Base-by-base conservation (phyloP, 2,888 invertebrate genomes). In the Orgyia antiqua region DNA sequence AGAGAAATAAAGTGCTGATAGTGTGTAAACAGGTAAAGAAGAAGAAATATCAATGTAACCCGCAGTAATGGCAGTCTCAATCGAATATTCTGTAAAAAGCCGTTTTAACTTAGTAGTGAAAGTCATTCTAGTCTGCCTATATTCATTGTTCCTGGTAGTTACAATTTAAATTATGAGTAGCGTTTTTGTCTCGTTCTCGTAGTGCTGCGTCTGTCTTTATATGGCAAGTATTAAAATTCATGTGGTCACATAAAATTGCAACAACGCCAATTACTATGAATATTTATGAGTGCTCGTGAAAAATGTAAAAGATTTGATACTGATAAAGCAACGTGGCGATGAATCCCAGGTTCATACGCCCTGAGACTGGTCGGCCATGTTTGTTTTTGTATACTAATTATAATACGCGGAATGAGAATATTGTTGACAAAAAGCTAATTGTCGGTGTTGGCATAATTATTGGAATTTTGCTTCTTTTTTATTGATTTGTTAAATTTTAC, bases 161-260 rank as follows among this genome's bases (percentile, higher is more conserved):
- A 2, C 2, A 23, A 35, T 45, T 42, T 29, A 40, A 45, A 40
- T 45, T 41, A 36, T 25, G 21, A 32, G 10, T 49, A 55, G 33
- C 52, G 51, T 68, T 69, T 68, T 67, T 60, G 45, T 47, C 30
- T 29, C 42, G 2, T 36, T 41, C 38, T 13, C 47, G 31, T 43
- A 27, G 36, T 42, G 35, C 41, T 32, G 27, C 36, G 11, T 10
- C 30, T 27, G n/a, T 13, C 64, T 61, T 48, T 66, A 65, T 59
- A 70, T 38, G 73, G 64, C 17, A 15, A 13, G 45, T 59, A 68
- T 73, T 66, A 73, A 74, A 66, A 76, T 76, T 66, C 71, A 71
- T 67, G 55, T 54, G 51, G 42, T 49, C 60, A 47, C 46, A 56
- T 63, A 53, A 59, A 72, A 66, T 67, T 58, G 59, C 55, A 43